A percentile compares a stretch with the other conserved stretches of the same genome.
These are phyloP conservation scores for Brachyhypopomus gauderio DNA, from an alignment of 2,113 vertebrate species.

Conservation along the genomic window DNA sequence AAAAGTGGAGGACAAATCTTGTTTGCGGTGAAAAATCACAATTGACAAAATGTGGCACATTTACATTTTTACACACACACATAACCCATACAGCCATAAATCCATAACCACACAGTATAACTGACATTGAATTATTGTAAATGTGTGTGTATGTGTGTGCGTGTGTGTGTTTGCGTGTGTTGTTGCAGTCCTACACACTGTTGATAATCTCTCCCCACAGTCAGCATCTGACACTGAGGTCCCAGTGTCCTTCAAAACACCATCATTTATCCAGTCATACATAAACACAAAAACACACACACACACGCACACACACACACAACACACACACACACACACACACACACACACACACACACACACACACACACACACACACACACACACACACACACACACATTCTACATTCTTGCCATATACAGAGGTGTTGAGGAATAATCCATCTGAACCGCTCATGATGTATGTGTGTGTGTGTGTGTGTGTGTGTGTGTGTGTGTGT, in stretches of 20 bases:
- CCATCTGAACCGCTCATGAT: neutral
- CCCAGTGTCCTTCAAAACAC: neutral
- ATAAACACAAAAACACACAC: constrained; percentile 13
- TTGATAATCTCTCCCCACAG: too few species aligned
- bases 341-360: neutral
- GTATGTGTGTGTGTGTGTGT: neutral
- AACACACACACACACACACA: constrained; percentile 2
- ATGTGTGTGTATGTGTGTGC: neutral
- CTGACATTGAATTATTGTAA: too few species aligned
- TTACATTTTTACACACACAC: too few species aligned
- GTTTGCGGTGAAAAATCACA: too few species aligned
- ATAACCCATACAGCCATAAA: too few species aligned
- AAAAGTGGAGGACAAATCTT: too few species aligned
- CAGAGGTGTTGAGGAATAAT: neutral
- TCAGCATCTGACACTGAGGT: neutral
- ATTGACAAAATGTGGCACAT: too few species aligned
- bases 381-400: constrained; percentile 2
- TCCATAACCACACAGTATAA: too few species aligned
- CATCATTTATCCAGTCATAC: neutral
- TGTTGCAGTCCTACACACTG: too few species aligned
- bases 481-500: too few species aligned
- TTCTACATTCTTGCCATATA: neutral
- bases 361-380: neutral
- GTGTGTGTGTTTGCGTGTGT: too few species aligned
- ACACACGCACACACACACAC: constrained; percentile 3